phyloP scores from a whole-genome alignment of 2,797 vertebrate genomes.

The Neoniphon sammara region DNA sequence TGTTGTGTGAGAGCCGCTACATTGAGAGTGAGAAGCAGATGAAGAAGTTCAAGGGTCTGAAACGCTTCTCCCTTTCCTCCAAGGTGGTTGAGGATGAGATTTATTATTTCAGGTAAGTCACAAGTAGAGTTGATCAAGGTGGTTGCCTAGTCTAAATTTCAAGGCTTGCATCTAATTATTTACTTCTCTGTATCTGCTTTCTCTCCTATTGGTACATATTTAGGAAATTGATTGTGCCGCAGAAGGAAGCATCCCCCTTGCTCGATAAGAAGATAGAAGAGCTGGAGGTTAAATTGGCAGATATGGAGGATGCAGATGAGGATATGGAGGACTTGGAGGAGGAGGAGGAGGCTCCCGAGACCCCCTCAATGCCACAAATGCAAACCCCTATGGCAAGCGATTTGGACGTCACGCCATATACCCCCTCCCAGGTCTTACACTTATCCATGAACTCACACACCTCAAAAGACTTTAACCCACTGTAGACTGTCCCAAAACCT shows the following conservation, averaged over 20 bases:
- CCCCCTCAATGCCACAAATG: constrained; percentile 91
- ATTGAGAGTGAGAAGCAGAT: constrained; percentile 96
- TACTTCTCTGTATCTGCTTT: neutral
- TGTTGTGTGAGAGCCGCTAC: constrained; percentile 98
- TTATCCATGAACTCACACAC: constrained; percentile 24
- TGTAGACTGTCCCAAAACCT: neutral
- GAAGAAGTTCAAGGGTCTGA: constrained; percentile 98
- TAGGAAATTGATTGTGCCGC: constrained; percentile 95
- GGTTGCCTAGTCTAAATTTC: neutral
- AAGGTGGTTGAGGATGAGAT: constrained; percentile 99
- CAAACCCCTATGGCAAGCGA: constrained; percentile 90
- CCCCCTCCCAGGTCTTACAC: constrained; percentile 89
- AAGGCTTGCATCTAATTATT: neutral
- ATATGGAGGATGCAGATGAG: constrained; percentile 91
- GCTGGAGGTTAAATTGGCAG: constrained; percentile 96
- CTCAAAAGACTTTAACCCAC: neutral
- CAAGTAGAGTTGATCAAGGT: neutral
- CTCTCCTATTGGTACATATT: neutral
- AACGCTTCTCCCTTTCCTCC: constrained; percentile 96
- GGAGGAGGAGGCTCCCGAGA: constrained; percentile 89
- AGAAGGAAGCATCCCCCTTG: constrained; percentile 96
- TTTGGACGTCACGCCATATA: constrained; percentile 92
- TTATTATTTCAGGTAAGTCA: constrained; percentile 95
- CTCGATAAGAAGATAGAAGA: constrained; percentile 97
- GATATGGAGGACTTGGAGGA: constrained; percentile 96